phyloP scores from a whole-genome alignment of 2,113 vertebrate species.

The Taurulus bubalis region DNA sequence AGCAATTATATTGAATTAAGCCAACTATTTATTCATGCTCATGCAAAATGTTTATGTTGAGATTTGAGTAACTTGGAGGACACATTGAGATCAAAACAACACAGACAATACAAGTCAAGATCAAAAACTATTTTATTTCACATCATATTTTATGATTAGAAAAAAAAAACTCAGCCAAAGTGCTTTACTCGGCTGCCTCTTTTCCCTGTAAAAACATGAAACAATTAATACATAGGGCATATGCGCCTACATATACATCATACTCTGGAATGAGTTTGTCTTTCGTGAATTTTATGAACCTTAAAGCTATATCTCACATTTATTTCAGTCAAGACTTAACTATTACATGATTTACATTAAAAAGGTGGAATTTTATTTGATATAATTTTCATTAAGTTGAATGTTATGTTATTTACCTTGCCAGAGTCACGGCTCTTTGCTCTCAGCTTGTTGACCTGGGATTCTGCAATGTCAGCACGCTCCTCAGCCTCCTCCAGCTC shows the following conservation, averaged over 20 bases:
- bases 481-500: constrained; percentile 89
- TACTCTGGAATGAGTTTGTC: not conserved
- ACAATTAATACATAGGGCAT: not conserved
- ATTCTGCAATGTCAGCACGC: constrained; percentile 86
- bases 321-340: not conserved
- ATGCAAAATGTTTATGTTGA: not conserved
- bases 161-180: not conserved
- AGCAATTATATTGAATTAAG: not conserved
- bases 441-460: constrained; percentile 87
- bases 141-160: constrained; percentile 9
- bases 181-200: not conserved
- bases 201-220: not conserved
- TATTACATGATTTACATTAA: not conserved
- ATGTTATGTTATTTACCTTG: constrained; percentile 61
- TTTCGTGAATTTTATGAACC: not conserved
- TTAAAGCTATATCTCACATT: too few species aligned
- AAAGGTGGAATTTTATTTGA: not conserved
- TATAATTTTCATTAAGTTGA: not conserved
- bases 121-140: constrained; percentile 1
- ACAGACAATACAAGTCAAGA: not conserved
- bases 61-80: not conserved
- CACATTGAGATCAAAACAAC: not conserved
- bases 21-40: not conserved
- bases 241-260: not conserved
- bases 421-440: constrained; percentile 84